Percentiles rank a stretch among this genome's conserved stretches.
Evolutionary conservation across 1,140 invertebrate species (phyloP).

Genomic region (Zophobas morio): DNA sequence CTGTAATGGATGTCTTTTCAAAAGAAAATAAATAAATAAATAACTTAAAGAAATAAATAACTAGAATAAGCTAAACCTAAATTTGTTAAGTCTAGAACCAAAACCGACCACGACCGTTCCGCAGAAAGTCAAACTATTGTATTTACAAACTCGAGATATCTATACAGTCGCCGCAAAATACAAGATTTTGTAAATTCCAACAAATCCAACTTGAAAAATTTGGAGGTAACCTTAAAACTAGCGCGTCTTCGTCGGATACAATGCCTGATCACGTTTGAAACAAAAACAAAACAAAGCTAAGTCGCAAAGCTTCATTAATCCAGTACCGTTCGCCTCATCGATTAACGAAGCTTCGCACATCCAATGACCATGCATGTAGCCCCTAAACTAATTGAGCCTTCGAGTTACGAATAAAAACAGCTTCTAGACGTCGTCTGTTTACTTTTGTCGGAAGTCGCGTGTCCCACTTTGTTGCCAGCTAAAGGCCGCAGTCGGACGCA

Average conservation of each 20-base stretch:
- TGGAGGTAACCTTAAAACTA: constrained; percentile 50
- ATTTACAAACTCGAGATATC: constrained; percentile 3
- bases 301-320: constrained; percentile 40
- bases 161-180: constrained; percentile 15
- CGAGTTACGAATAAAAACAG: constrained; percentile 71
- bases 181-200: constrained; percentile 22
- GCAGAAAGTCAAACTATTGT: constrained; percentile 39
- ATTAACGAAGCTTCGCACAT: constrained; percentile 33
- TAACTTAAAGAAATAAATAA: constrained; percentile 53
- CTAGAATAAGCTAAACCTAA: constrained; percentile 40
- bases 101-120: constrained; percentile 48
- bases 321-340: not conserved
- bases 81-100: constrained; percentile 49
- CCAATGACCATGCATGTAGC: constrained; percentile 45
- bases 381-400: constrained; percentile 19
- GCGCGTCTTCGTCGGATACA: constrained; percentile 49
- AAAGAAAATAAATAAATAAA: constrained; percentile 57
- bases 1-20: constrained; percentile 46
- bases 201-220: constrained; percentile 9
- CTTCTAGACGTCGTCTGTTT: constrained; percentile 67
- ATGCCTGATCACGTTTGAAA: constrained; percentile 53
- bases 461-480: constrained; percentile 70
- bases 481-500: constrained; percentile 84
- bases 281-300: constrained; percentile 7
- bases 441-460: constrained; percentile 66